These are phyloP conservation scores for Rhincodon typus DNA, from an alignment of 2,797 vertebrate genomes.

Conservation along the genomic window DNA sequence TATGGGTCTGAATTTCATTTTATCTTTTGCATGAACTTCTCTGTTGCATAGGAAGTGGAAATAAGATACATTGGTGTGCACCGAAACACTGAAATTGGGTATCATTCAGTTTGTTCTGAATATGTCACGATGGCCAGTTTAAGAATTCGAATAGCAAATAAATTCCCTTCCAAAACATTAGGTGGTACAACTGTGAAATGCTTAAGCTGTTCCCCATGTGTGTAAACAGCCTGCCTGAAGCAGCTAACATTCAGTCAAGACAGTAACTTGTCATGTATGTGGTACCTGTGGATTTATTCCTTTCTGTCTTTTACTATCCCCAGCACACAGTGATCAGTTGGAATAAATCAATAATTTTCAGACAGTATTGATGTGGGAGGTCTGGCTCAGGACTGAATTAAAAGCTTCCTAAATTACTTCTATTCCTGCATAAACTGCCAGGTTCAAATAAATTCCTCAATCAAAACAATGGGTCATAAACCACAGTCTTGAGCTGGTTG, in stretches of 20 bases:
- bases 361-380: no score
- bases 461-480: not conserved
- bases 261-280: not conserved
- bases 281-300: not conserved
- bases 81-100: not conserved
- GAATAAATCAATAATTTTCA: not conserved
- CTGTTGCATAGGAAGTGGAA: not conserved
- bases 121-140: no score
- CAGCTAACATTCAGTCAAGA: constrained; percentile 1
- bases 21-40: not conserved
- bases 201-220: not conserved
- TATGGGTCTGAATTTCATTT: not conserved
- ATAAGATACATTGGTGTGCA: not conserved
- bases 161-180: not conserved
- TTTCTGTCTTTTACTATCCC: no score
- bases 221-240: not conserved
- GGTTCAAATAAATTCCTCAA: not conserved
- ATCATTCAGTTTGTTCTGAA: not conserved
- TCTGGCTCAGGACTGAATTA: not conserved
- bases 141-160: not conserved
- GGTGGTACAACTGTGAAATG: not conserved
- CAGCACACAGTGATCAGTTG: not conserved
- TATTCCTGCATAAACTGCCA: not conserved
- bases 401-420: not conserved
- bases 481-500: not conserved